These are phyloP conservation scores for Helogale parvula DNA, from an alignment of 2,113 vertebrate species.

Conservation along the genomic window DNA sequence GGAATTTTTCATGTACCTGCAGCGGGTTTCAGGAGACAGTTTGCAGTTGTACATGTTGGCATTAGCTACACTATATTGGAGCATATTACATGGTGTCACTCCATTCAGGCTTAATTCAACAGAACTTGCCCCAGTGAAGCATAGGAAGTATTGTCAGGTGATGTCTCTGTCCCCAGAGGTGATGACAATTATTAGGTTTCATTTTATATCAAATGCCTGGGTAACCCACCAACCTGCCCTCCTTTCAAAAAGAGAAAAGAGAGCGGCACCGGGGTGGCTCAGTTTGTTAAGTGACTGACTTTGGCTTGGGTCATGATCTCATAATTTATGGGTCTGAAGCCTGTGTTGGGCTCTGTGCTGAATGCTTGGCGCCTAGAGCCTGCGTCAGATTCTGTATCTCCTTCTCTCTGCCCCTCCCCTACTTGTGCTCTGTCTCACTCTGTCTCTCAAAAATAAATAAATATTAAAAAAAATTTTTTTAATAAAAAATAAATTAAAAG, in stretches of 20 bases:
- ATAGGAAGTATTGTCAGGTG: not conserved
- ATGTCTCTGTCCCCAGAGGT: constrained; percentile 2
- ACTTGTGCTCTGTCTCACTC: too few relatives aligned
- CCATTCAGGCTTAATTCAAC: not conserved
- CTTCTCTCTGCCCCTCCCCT: too few relatives aligned
- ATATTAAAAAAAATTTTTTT: too few relatives aligned
- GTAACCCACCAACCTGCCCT: not conserved
- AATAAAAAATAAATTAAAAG: not conserved
- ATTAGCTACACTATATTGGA: constrained; percentile 18
- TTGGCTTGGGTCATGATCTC: too few relatives aligned
- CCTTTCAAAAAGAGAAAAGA: constrained; percentile 12
- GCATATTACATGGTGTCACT: not conserved
- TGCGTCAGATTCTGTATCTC: too few relatives aligned
- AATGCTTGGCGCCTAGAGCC: too few relatives aligned
- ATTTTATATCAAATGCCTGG: constrained; percentile 18
- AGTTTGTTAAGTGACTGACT: too few relatives aligned
- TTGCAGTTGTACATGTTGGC: constrained; percentile 32
- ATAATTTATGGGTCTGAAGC: too few relatives aligned
- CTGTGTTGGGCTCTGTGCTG: too few relatives aligned
- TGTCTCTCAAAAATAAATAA: too few relatives aligned
- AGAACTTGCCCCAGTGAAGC: not conserved
- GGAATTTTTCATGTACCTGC: not conserved
- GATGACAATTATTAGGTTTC: constrained; percentile 56
- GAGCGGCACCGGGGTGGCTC: too few relatives aligned
- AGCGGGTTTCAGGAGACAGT: constrained; percentile 45